Conservation (phyloP, 2,888 invertebrate species). For the Enchytraeus crypticus region DNA sequence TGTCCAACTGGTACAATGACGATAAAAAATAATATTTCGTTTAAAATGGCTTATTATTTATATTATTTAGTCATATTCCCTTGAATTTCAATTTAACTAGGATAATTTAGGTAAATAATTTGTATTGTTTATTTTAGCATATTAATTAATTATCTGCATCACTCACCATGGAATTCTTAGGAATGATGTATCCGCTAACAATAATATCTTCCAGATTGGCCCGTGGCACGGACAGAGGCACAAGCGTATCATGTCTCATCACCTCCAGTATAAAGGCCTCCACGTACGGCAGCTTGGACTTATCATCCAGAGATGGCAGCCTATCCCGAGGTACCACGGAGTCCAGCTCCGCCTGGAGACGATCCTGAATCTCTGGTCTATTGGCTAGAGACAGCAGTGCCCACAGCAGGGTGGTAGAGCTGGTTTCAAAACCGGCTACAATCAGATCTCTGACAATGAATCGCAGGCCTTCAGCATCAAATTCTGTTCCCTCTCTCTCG, state of each 20-base stretch:
- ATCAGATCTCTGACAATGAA: conserved; percentile 9
- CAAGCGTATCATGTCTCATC: conserved; percentile 2
- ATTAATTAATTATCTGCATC: too few relatives aligned
- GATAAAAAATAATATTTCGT: too few relatives aligned
- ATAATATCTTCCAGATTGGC: conserved; percentile 3
- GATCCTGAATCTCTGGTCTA: conserved; percentile 10
- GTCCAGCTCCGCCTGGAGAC: conserved; percentile 14
- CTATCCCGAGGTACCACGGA: conserved; percentile 3
- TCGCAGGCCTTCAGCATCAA: conserved; percentile 3
- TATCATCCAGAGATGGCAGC: conserved; percentile 6
- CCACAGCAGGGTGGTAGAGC: conserved; percentile 10
- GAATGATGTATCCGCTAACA: conserved; percentile 11
- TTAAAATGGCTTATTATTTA: too few relatives aligned
- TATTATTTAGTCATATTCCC: too few relatives aligned
- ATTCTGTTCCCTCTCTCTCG: conserved; percentile 1
- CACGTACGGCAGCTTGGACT: conserved; percentile 4
- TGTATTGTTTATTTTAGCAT: too few relatives aligned
- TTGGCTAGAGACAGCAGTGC: conserved; percentile 8
- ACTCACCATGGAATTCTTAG: conserved; percentile 8
- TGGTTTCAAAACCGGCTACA: conserved; percentile 16
- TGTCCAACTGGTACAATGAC: too few relatives aligned
- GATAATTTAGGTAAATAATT: too few relatives aligned
- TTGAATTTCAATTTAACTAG: too few relatives aligned
- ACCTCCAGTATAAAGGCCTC: conserved; percentile 7
- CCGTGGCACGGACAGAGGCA: conserved; percentile 8